Conservation (phyloP, 2,797 vertebrate species). For the Okamejei kenojei region DNA sequence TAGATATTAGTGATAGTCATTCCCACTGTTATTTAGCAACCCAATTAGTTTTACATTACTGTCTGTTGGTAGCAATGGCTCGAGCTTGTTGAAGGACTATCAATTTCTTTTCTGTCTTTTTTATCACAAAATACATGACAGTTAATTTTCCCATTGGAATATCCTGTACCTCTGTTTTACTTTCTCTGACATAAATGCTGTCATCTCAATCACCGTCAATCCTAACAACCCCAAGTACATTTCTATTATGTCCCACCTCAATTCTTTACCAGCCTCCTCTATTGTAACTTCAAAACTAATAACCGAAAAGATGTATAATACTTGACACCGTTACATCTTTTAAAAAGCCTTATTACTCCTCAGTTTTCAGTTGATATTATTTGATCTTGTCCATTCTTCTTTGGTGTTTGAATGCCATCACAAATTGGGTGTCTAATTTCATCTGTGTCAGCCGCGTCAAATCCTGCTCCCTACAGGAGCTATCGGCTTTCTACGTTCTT, state of each 20-base stretch:
- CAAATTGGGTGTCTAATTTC: conserved; percentile 27
- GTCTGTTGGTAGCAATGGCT: not conserved
- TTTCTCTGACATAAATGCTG: not conserved
- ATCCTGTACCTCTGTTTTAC: not conserved
- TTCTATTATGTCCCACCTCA: conserved; percentile 24
- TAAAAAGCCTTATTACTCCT: conserved; percentile 12
- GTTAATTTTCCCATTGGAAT: conserved; percentile 30
- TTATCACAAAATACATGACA: conserved; percentile 1
- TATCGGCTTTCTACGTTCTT: not conserved
- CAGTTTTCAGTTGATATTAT: not conserved
- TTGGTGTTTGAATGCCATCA: not conserved
- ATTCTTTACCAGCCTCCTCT: not conserved
- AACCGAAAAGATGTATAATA: conserved; percentile 9
- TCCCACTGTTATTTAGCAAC: not conserved
- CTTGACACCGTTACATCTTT: not conserved
- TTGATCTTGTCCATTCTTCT: not conserved
- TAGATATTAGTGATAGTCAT: not conserved
- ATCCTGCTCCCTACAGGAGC: not conserved
- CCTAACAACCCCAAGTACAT: conserved; percentile 9
- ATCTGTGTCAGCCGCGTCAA: not conserved
- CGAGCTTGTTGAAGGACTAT: not conserved
- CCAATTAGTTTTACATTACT: not conserved
- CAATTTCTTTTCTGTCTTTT: not conserved
- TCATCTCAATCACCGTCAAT: conserved; percentile 12
- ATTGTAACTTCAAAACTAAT: conserved; percentile 21